Conservation (phyloP, 35 echinoderm and acorn worm genomes). For the Lytechinus variegatus region DNA sequence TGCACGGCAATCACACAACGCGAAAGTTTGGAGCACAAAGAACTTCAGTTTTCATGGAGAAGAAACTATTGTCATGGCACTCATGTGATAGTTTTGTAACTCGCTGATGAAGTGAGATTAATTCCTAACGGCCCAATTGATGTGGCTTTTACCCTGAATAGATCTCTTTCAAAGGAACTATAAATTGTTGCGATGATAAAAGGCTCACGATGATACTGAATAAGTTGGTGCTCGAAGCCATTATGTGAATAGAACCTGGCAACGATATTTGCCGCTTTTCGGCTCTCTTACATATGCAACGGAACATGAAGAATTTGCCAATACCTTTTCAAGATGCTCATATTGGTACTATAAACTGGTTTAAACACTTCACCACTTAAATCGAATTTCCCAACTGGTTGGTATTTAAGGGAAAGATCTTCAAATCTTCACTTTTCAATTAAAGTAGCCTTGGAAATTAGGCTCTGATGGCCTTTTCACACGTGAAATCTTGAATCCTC, state of each 20-base stretch:
- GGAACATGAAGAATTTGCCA: not conserved
- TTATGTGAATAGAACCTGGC: not conserved
- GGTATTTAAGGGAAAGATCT: not conserved
- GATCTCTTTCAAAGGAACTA: not conserved
- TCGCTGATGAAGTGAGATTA: conserved; percentile 1
- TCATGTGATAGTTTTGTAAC: conserved; percentile 3
- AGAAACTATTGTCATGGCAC: not conserved
- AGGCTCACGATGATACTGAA: not conserved
- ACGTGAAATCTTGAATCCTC: too few relatives aligned
- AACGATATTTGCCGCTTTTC: not conserved
- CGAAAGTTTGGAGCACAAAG: not conserved
- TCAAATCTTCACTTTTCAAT: not conserved
- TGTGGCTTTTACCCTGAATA: not conserved
- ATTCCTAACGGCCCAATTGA: conserved; percentile 17
- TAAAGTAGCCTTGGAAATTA: not conserved
- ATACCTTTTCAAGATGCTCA: not conserved
- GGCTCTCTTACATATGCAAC: not conserved
- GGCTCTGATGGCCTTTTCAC: too few relatives aligned
- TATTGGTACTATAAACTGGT: not conserved
- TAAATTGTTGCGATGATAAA: not conserved
- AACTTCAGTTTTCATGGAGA: not conserved
- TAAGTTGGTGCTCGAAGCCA: conserved; percentile 9
- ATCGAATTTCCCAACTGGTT: not conserved
- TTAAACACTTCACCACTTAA: not conserved
- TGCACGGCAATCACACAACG: not conserved